A percentile compares a stretch with the other conserved stretches of the same genome.
Conservation (phyloP, 2,797 vertebrate species). For the Prunella strophiata region DNA sequence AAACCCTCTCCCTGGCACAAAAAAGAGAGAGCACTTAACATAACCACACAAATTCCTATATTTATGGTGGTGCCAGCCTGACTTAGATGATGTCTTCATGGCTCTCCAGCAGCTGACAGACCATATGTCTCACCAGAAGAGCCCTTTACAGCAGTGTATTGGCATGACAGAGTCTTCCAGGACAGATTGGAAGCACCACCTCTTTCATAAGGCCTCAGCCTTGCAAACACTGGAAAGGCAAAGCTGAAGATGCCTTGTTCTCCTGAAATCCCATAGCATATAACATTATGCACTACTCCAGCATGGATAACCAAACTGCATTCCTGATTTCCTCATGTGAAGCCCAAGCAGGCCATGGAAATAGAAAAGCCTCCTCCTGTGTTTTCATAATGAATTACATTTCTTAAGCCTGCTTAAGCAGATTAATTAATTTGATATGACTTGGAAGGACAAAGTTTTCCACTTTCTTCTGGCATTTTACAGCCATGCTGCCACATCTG, state of each 20-base stretch:
- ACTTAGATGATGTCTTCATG: not conserved
- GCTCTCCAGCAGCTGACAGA: not conserved
- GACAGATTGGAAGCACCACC: not conserved
- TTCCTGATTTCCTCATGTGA: not conserved
- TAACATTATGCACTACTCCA: not conserved
- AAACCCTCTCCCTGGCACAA: not conserved
- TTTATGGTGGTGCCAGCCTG: not conserved
- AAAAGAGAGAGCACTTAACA: not conserved
- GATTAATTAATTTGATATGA: slow-evolving; percentile 6
- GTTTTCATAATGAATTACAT: not conserved
- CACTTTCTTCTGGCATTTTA: not conserved
- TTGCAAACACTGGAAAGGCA: not conserved
- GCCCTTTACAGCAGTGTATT: not conserved
- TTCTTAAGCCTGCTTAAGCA: not conserved
- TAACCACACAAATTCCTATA: not conserved
- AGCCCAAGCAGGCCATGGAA: not conserved
- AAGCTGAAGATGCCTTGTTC: not conserved
- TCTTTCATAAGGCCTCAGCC: not conserved
- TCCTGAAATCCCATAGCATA: not conserved
- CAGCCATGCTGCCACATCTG: not conserved
- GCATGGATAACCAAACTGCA: not conserved
- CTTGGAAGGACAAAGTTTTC: not conserved
- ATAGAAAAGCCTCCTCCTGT: not conserved
- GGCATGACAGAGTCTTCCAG: not conserved
- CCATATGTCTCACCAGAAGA: not conserved